Conservation (phyloP, 2,888 invertebrate species). For the Alloscopus bannaensis region DNA sequence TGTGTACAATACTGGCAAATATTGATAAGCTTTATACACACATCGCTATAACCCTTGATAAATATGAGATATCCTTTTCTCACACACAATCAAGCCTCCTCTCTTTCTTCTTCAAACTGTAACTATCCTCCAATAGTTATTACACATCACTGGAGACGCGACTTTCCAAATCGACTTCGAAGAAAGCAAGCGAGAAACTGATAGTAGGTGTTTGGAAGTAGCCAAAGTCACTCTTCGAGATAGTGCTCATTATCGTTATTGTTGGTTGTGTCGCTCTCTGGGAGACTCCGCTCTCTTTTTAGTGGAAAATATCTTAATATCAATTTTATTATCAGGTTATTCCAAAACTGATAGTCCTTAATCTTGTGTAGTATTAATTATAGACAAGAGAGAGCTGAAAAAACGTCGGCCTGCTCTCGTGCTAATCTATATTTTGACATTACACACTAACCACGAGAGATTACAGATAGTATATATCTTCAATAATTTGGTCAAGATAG, state of each 20-base stretch:
- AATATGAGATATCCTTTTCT: slow-evolving; percentile 8
- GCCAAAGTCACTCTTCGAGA: slow-evolving; percentile 53
- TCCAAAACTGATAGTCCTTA: slow-evolving; percentile 66
- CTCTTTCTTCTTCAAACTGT: neutral
- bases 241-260: slow-evolving; percentile 56
- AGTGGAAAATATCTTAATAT: slow-evolving; percentile 66
- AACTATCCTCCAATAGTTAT: neutral
- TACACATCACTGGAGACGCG: neutral
- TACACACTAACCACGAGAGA: slow-evolving; percentile 40
- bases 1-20: neutral
- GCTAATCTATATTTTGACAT: slow-evolving; percentile 46
- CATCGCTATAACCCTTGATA: neutral
- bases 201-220: slow-evolving; percentile 65
- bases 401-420: slow-evolving; percentile 12
- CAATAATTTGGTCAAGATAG: slow-evolving; percentile 54
- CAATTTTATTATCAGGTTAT: slow-evolving; percentile 66
- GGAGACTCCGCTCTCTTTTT: slow-evolving; percentile 55
- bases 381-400: slow-evolving; percentile 53
- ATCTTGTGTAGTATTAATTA: slow-evolving; percentile 59
- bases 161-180: slow-evolving; percentile 15
- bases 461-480: slow-evolving; percentile 59
- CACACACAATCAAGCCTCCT: neutral
- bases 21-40: neutral
- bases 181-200: slow-evolving; percentile 54
- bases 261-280: slow-evolving; percentile 51